Percentiles rank a stretch among this genome's conserved stretches.
These are phyloP conservation scores for Sebastes baramenuke DNA, from an alignment of 2,797 vertebrate species.

Conservation along the genomic window DNA sequence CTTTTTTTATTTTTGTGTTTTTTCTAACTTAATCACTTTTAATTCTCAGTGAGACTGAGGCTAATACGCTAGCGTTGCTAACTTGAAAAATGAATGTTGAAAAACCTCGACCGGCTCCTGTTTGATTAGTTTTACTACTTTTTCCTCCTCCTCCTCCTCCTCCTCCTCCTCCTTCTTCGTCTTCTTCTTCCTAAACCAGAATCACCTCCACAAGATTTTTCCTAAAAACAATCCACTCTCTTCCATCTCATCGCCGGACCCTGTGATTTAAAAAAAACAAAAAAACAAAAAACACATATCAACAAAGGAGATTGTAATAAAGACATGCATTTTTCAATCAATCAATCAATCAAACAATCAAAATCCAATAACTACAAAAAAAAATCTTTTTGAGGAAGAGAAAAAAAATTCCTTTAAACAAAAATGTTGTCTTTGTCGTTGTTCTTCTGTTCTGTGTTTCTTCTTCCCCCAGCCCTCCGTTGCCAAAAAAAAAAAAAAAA, in stretches of 20 bases:
- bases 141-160: constrained; percentile 39
- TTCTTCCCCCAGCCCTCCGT: constrained; percentile 84
- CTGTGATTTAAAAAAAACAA: constrained; percentile 68
- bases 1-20: constrained; percentile 65
- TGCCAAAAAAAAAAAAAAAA: constrained; percentile 89
- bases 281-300: constrained; percentile 81
- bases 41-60: constrained; percentile 93
- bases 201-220: constrained; percentile 68
- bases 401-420: constrained; percentile 83
- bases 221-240: constrained; percentile 70
- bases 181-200: constrained; percentile 64
- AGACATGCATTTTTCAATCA: constrained; percentile 87
- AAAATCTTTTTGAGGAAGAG: constrained; percentile 77
- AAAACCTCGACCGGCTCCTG: constrained; percentile 75
- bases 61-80: constrained; percentile 86
- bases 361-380: constrained; percentile 86
- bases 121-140: constrained; percentile 50
- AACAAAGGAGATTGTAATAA: constrained; percentile 91
- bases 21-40: constrained; percentile 73
- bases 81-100: constrained; percentile 85
- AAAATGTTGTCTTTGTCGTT: constrained; percentile 46
- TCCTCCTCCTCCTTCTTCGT: background rate
- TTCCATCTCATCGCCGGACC: constrained; percentile 83
- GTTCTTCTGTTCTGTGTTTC: constrained; percentile 37
- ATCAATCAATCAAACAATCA: constrained; percentile 85